Evolutionary conservation across 1,140 invertebrate genomes (phyloP), one percentile per base, ranked within the genome.

Genomic region (Leptestheria dahalacensis): DNA sequence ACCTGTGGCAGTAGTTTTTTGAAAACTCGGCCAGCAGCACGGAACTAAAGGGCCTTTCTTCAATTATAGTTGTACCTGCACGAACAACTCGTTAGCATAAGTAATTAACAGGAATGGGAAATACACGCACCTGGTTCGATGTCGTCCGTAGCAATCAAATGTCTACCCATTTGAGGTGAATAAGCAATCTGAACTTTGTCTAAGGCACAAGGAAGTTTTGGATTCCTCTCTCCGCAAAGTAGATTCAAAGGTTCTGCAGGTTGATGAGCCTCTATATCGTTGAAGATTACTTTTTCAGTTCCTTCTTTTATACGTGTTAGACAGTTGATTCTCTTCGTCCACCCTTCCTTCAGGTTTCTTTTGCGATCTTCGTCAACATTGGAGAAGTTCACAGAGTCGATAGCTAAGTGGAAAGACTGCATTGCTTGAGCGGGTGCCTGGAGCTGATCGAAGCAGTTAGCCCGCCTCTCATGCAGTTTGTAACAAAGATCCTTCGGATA

Each of bases 41-140:
- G 11, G 72, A 73, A 33, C 70, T 64, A 63, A 70, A 77, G 3
- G 75, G 71, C 58, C 69, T 70, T 63, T 77, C 76, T 3, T 74
- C 67, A 57, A 76, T 68, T 1, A 77, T 50, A 11, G 41, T 62
- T 24, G 41, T 50, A 1, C 61, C 61, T 62, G 29, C 21, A 58
- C 28, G 24, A 28, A 15, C 12, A n/a, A 10, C 3, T 11, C 6
- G 25, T 15, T n/a, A 9, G 26, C 3, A 29, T 55, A 29, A 11
- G 15, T 3, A 18, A 21, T 53, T n/a, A 53, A 15, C 20, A 24
- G 4, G 25, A 6, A 53, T 3, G n/a, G 15, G 2, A 53, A 57
- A 57, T 33, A 57, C 2, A 41, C 0, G 29, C 25, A 62, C 61
- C 61, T 26, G 54, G 46, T 24, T 33, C 18, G 11, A 62, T 51